Evolutionary conservation across 2,113 vertebrate genomes (phyloP).

Genomic region (Ahaetulla prasina): DNA sequence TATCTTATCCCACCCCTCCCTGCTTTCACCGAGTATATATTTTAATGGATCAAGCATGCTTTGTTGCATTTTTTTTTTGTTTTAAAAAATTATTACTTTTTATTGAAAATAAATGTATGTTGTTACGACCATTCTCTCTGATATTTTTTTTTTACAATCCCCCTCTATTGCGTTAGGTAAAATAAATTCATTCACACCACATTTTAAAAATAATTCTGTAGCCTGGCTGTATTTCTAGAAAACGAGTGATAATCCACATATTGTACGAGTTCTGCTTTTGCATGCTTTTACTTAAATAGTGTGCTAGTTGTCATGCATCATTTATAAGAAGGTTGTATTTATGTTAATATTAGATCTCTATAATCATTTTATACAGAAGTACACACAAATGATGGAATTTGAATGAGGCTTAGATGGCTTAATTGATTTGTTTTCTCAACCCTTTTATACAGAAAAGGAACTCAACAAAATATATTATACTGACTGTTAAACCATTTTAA

Average conservation of each 20-base stretch:
- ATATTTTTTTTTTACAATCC: not conserved
- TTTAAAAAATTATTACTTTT: slow-evolving; percentile 1
- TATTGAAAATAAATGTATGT: not conserved
- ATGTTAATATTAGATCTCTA: slow-evolving; percentile 66
- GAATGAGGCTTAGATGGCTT: slow-evolving; percentile 65
- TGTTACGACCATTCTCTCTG: slow-evolving; percentile 21
- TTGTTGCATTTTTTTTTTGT: slow-evolving; percentile 28
- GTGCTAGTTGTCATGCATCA: slow-evolving; percentile 83
- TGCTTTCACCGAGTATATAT: slow-evolving; percentile 3
- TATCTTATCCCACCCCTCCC: slow-evolving; percentile 16
- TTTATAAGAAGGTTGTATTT: slow-evolving; percentile 69
- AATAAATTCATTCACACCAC: slow-evolving; percentile 31
- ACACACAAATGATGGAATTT: slow-evolving; percentile 66
- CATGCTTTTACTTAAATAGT: slow-evolving; percentile 85
- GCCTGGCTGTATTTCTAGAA: slow-evolving; percentile 30
- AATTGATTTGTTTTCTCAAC: slow-evolving; percentile 41
- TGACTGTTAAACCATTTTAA: slow-evolving; percentile 47
- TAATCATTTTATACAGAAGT: slow-evolving; percentile 64
- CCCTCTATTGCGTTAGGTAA: not conserved
- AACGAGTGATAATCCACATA: slow-evolving; percentile 5
- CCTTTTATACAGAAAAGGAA: slow-evolving; percentile 26
- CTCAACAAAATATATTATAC: slow-evolving; percentile 46
- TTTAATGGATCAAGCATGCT: slow-evolving; percentile 43
- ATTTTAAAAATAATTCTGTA: slow-evolving; percentile 19
- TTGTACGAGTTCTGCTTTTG: slow-evolving; percentile 35